Evolutionary conservation across 2,797 vertebrate genomes (phyloP), one percentile per base, ranked within the genome.

Genomic region (Hippocampus kuda): DNA sequence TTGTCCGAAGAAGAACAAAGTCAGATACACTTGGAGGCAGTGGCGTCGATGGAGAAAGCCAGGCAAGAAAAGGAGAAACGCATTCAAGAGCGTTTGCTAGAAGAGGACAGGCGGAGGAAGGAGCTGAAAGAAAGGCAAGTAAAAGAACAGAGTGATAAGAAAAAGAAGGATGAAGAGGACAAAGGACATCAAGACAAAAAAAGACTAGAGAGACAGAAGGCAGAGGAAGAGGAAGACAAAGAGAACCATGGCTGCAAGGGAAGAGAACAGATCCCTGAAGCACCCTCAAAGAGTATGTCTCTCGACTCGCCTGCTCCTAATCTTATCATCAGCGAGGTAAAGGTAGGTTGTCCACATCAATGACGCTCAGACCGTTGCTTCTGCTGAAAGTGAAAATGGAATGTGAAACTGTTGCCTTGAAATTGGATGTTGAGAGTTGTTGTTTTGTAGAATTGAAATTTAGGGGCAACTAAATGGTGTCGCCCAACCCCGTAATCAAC

Each of bases 1-100:
- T 83, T 92, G 74, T 90, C 91, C 11, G 92, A 93, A 61, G 93
- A 95, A 71, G 92, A 95, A 62, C 93, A 91, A 65, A 90, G 85
- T 66, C 91, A 77, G 68, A 85, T 93, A 60, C 92, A 92, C 41
- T 87, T 86, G 0, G 91, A 94, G 86, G 90, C 86, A 0, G 79
- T 88, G 46, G 84, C 90, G 8, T 62, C 89, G 74, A 79, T 90
- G 78, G 94, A 95, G 83, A 94, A 93, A 80, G 94, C 87, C 34
- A 90, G 68, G 15, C 80, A 78, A 34, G 93, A 96, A 77, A 93
- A 90, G 79, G 93, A 94, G 61, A 89, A 91, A 64, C 83, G 91
- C 63, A 87, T 83, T 67, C 89, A 82, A 69, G 88, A 89, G 4
- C 88, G 89, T 13, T 86, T 88, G 30, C 67, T 64, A 4, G 86